Conservation (phyloP, 2,888 invertebrate species). For the Sarcophaga rosellei region DNA sequence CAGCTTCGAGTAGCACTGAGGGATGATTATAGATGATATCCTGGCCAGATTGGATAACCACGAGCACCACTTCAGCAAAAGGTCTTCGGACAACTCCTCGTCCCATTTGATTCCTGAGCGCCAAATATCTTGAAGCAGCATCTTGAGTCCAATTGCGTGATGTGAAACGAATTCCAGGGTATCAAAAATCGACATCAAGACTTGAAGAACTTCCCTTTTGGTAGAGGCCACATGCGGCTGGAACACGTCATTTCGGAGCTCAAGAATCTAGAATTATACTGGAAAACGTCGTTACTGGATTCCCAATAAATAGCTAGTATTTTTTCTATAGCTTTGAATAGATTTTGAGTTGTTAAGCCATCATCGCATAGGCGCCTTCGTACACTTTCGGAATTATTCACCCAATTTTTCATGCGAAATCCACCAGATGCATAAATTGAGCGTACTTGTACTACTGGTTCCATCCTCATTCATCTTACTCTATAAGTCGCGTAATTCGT, state of each 20-base stretch:
- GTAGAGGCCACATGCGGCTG: neutral
- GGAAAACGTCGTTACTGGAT: too few relatives aligned
- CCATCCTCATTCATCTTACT: slow-evolving; percentile 17
- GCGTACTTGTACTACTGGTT: too few relatives aligned
- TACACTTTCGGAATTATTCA: too few relatives aligned
- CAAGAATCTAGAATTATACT: too few relatives aligned
- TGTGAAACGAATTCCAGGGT: neutral
- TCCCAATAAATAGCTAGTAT: too few relatives aligned
- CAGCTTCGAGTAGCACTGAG: slow-evolving; percentile 35
- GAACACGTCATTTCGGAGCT: too few relatives aligned
- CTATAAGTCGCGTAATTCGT: neutral
- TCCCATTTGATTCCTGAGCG: neutral
- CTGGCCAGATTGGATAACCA: slow-evolving; percentile 12
- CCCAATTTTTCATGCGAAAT: too few relatives aligned
- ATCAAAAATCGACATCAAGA: neutral
- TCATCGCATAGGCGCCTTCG: too few relatives aligned
- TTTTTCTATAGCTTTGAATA: too few relatives aligned
- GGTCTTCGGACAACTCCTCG: too few relatives aligned
- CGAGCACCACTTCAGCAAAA: slow-evolving; percentile 31
- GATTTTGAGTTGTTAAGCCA: too few relatives aligned
- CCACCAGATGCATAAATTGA: too few relatives aligned
- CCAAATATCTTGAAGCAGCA: neutral
- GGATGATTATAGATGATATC: slow-evolving; percentile 10
- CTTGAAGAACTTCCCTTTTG: slow-evolving; percentile 32
- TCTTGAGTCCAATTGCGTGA: slow-evolving; percentile 12